phyloP scores from a whole-genome alignment of 2,113 vertebrate species.

The Hemicordylus capensis region DNA sequence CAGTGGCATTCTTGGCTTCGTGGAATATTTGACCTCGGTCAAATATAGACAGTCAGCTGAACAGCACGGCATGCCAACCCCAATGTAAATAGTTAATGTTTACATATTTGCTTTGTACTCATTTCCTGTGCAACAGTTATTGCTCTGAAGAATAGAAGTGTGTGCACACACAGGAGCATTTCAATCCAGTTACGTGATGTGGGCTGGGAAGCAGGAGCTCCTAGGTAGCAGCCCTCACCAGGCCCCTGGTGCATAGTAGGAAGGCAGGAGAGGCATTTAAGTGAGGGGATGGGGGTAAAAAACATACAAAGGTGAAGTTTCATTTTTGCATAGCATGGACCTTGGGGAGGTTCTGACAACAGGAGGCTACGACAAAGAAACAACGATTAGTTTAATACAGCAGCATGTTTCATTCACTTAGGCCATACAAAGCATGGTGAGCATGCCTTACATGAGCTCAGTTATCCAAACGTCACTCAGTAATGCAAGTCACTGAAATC shows the following conservation, averaged over 20 bases:
- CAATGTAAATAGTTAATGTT: neutral
- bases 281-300: too few relatives aligned
- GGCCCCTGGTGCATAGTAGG: neutral
- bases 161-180: neutral
- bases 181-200: neutral
- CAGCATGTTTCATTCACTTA: too few relatives aligned
- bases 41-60: too few relatives aligned
- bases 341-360: too few relatives aligned
- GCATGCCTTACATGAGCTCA: neutral
- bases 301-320: too few relatives aligned
- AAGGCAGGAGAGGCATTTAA: neutral
- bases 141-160: neutral
- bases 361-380: too few relatives aligned
- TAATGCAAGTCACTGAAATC: neutral
- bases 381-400: too few relatives aligned
- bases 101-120: neutral
- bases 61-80: too few relatives aligned
- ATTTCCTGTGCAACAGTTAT: neutral
- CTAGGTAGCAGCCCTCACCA: neutral
- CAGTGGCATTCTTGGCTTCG: too few relatives aligned
- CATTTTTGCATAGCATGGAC: too few relatives aligned
- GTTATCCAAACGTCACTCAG: neutral
- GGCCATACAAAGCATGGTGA: neutral
- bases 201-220: neutral
- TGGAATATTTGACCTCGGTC: too few relatives aligned